Conservation (phyloP, 2,113 vertebrate genomes). For the Dermatemys mawii region DNA sequence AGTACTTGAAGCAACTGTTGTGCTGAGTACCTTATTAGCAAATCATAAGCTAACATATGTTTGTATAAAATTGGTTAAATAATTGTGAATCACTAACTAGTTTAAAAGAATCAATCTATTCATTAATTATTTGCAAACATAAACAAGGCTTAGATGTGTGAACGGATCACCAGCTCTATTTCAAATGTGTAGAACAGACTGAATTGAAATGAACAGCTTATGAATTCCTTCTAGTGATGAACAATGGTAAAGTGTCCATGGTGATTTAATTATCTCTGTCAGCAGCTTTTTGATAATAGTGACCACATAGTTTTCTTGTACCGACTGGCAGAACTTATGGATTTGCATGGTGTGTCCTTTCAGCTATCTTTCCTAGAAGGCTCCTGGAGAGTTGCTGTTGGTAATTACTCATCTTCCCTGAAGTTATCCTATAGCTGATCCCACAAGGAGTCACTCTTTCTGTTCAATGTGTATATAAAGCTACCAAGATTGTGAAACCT, state of each 20-base stretch:
- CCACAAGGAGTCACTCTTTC: not conserved
- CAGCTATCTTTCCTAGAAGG: not conserved
- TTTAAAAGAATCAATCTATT: not conserved
- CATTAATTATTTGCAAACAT: not conserved
- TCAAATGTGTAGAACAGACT: not conserved
- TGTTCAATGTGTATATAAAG: not conserved
- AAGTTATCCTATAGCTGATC: not conserved
- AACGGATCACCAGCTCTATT: not conserved
- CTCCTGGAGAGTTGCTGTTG: not conserved
- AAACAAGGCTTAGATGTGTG: not conserved
- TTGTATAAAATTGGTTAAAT: not conserved
- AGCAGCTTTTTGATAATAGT: not conserved
- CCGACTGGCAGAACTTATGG: not conserved
- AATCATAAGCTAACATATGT: not conserved
- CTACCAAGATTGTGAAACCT: not conserved
- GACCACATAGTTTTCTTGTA: not conserved
- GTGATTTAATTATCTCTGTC: not conserved
- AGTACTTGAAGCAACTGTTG: not conserved
- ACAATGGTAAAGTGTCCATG: not conserved
- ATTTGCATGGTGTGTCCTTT: not conserved
- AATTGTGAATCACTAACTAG: not conserved
- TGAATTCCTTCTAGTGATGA: not conserved
- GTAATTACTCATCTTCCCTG: not conserved
- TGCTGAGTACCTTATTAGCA: not conserved
- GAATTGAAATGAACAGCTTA: not conserved